Base-by-base conservation (phyloP, 2,113 vertebrate genomes). In the Uria aalge region DNA sequence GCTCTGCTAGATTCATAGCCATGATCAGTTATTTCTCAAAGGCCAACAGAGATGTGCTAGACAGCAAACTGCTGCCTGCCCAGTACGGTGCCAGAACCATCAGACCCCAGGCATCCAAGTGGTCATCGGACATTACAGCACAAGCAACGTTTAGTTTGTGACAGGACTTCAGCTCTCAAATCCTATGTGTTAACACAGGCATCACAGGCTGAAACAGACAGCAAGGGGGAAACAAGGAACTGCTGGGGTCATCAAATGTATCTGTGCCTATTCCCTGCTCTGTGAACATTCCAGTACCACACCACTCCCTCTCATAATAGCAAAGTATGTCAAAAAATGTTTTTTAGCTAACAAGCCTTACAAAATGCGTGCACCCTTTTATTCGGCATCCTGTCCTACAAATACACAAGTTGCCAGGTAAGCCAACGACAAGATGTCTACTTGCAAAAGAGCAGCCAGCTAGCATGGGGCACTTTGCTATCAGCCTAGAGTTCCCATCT, bases 131-230 rank as follows among this genome's bases (percentile, higher is more conserved):
- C 45, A n/a, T 30, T n/a, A 34, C 8, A 73, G 81, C 38, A 90
- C 40, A 48, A 30, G 9, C 52, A 55, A 30, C 1, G 0, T 34
- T 86, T 6, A 40, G 59, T 34, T 43, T 32, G 23, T 32, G 59
- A 20, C 38, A 6, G 17, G 30, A 59, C 32, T 90, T 76, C 48
- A 72, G 52, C 21, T 53, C 64, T 50, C 64, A 67, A 12, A 57
- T 11, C 38, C 36, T 12, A 1, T 0, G 3, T 41, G 30, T 50
- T n/a, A 63, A n/a, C 0, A 0, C 1, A 36, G 38, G 11, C 40
- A 68, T 29, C 59, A 21, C 53, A 62, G 57, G 52, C 68, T 94
- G 67, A 26, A 75, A 77, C 15, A 29, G 5, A 55, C 0, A 64
- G 79, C n/a, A 66, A 40, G 32, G 36, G 38, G 84, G 63, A 77